phyloP scores from a whole-genome alignment of 2,888 invertebrate species.

The Augochlorella aurata region DNA sequence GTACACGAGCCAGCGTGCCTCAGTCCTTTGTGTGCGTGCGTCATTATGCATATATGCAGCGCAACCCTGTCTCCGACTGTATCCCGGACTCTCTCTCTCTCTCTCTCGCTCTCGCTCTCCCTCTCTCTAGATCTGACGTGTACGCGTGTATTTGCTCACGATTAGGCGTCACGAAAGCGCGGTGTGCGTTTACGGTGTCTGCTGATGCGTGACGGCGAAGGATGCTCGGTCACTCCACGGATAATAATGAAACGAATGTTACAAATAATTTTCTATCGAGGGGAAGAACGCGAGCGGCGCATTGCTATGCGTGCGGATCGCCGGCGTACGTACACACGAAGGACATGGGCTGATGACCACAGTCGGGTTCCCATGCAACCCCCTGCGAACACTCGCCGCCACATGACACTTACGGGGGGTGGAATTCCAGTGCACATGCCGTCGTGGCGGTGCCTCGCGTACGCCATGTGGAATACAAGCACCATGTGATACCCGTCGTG shows the following conservation, averaged over 20 bases:
- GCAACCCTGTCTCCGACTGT: constrained; percentile 19
- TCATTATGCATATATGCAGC: constrained; percentile 46
- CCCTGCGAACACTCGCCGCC: constrained; percentile 78
- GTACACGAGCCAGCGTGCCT: constrained; percentile 39
- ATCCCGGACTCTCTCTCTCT: background rate
- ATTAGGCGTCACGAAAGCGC: constrained; percentile 51
- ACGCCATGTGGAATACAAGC: constrained; percentile 71
- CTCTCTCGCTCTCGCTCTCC: background rate
- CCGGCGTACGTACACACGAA: constrained; percentile 36
- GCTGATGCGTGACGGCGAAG: constrained; percentile 49
- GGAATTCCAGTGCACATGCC: constrained; percentile 77
- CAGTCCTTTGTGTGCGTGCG: constrained; percentile 44
- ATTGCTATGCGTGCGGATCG: constrained; percentile 39
- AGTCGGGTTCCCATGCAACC: constrained; percentile 80
- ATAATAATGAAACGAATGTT: constrained; percentile 67
- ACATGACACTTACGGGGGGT: constrained; percentile 78
- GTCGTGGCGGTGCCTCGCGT: constrained; percentile 62
- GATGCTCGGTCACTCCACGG: constrained; percentile 25
- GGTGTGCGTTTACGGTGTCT: constrained; percentile 41
- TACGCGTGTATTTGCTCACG: constrained; percentile 35
- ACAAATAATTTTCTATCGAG: constrained; percentile 67
- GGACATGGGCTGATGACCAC: constrained; percentile 78
- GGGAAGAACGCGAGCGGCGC: constrained; percentile 40
- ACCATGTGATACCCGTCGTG: constrained; percentile 61
- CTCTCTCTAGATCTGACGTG: background rate